A percentile compares a stretch with the other conserved stretches of the same genome.
Conservation (phyloP, 2,888 invertebrate genomes). For the Hirtodrosophila duncani region DNA sequence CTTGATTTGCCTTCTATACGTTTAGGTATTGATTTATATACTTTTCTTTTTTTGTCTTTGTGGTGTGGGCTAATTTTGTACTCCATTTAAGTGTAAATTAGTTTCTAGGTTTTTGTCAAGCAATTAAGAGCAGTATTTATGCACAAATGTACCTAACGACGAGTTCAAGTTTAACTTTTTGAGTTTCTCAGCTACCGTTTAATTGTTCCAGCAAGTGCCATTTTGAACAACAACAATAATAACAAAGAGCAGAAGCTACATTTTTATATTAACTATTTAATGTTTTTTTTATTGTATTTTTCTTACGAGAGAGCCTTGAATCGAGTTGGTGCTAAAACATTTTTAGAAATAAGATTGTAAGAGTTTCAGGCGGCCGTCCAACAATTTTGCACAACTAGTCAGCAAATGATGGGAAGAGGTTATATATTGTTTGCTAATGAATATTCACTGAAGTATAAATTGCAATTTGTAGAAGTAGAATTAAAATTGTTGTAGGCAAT, state of each 20-base stretch:
- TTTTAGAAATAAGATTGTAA: conserved; percentile 45
- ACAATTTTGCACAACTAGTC: conserved; percentile 59
- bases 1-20: too few species aligned
- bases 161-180: conserved; percentile 28
- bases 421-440: too few species aligned
- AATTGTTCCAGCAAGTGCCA: conserved; percentile 71
- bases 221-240: conserved; percentile 28
- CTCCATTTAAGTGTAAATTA: conserved; percentile 25
- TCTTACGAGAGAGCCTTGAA: conserved; percentile 60
- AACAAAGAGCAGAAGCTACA: conserved; percentile 24
- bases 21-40: not conserved
- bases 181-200: conserved; percentile 52
- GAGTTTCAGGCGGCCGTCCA: conserved; percentile 52
- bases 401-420: conserved; percentile 32
- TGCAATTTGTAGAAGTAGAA: too few species aligned
- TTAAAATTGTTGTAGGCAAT: conserved; percentile 14
- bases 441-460: too few species aligned
- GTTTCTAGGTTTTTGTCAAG: conserved; percentile 18
- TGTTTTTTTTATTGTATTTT: conserved; percentile 14
- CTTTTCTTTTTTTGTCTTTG: not conserved
- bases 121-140: conserved; percentile 60
- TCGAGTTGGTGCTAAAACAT: conserved; percentile 67
- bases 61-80: not conserved
- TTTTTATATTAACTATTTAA: conserved; percentile 9
- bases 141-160: conserved; percentile 65